phyloP scores from a whole-genome alignment of 1,140 invertebrate genomes.

The Zaprionus kolodkinae region DNA sequence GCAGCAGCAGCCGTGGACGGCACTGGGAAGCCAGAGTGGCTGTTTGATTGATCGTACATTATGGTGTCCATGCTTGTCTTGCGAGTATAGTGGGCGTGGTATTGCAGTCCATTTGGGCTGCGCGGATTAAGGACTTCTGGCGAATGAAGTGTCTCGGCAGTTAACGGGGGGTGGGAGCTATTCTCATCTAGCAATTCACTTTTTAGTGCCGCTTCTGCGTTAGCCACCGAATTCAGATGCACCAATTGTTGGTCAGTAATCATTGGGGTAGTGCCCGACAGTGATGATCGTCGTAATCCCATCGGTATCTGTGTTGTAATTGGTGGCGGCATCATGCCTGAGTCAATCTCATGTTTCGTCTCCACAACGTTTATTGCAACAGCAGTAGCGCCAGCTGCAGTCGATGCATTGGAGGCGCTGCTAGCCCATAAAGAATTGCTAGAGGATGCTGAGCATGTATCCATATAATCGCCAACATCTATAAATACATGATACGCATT shows the following conservation, averaged over 20 bases:
- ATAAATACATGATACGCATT: conserved; percentile 59
- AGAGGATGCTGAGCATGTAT: conserved; percentile 50
- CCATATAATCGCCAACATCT: conserved; percentile 75
- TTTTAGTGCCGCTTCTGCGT: conserved; percentile 86
- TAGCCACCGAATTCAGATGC: conserved; percentile 60
- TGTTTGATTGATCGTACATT: conserved; percentile 78
- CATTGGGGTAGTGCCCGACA: conserved; percentile 68
- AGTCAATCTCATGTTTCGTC: conserved; percentile 85
- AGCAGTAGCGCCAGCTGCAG: conserved; percentile 1
- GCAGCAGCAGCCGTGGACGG: conserved; percentile 54
- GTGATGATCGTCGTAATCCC: conserved; percentile 86
- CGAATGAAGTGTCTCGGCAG: conserved; percentile 64
- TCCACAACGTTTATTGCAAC: conserved; percentile 53
- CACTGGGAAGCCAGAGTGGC: conserved; percentile 73
- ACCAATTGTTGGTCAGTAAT: conserved; percentile 78
- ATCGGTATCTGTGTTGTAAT: conserved; percentile 85
- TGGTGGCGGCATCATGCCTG: conserved; percentile 87
- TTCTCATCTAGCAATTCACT: conserved; percentile 90
- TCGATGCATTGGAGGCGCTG: neutral
- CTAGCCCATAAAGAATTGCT: neutral
- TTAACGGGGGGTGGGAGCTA: conserved; percentile 86
- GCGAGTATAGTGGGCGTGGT: conserved; percentile 60
- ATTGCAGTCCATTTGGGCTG: conserved; percentile 66
- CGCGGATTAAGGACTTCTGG: conserved; percentile 61
- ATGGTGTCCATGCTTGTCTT: conserved; percentile 78